These are phyloP conservation scores for Capreolus pygargus DNA, from an alignment of 2,113 vertebrate genomes.

Conservation along the genomic window DNA sequence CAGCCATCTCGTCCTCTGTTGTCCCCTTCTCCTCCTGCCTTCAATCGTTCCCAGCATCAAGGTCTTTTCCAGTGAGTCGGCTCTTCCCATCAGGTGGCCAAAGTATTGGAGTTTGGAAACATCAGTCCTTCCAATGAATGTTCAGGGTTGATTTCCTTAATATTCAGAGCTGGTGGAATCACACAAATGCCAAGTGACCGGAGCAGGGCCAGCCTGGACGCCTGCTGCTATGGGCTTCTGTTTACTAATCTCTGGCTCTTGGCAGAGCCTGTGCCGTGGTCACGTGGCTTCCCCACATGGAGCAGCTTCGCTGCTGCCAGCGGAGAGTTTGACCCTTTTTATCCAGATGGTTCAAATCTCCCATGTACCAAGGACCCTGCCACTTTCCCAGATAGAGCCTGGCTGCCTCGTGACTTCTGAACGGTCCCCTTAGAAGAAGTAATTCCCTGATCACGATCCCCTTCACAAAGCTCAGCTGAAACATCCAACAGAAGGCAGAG, in stretches of 20 bases:
- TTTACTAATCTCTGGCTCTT: constrained; percentile 64
- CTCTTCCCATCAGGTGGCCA: neutral
- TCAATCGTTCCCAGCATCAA: neutral
- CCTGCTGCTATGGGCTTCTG: constrained; percentile 70
- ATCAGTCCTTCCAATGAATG: neutral
- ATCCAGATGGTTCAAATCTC: constrained; percentile 82
- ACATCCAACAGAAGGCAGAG: neutral
- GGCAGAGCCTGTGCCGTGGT: constrained; percentile 47
- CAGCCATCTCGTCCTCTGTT: neutral
- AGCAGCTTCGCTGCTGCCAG: constrained; percentile 68
- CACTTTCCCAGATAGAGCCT: constrained; percentile 67
- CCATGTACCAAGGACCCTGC: constrained; percentile 1
- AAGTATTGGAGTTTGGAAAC: neutral
- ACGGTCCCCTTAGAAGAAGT: neutral
- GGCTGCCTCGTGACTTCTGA: constrained; percentile 69
- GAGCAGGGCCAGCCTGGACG: constrained; percentile 40
- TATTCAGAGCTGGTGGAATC: constrained; percentile 2
- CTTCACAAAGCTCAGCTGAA: constrained; percentile 7
- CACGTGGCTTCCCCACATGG: constrained; percentile 43
- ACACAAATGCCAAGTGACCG: neutral
- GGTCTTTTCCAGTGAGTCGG: neutral
- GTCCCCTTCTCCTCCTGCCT: neutral
- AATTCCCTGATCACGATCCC: neutral
- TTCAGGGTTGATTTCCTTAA: neutral
- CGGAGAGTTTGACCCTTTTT: constrained; percentile 76